These are phyloP conservation scores for Sebastes aleutianus DNA, from an alignment of 2,797 vertebrate species.

Conservation along the genomic window DNA sequence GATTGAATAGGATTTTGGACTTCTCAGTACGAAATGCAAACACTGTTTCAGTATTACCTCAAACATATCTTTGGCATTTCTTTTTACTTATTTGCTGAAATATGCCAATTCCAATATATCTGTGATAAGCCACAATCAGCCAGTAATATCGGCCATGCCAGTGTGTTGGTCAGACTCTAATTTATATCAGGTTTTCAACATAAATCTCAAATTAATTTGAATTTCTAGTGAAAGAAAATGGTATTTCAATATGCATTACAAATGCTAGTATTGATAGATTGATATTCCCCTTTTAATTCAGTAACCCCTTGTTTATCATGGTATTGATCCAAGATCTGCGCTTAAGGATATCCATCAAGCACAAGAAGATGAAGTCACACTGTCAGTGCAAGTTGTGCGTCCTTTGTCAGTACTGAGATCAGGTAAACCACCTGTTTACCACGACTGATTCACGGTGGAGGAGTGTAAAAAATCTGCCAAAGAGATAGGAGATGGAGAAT, in stretches of 20 bases:
- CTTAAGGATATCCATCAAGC: conserved; percentile 20
- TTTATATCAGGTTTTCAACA: neutral
- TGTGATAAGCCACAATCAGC: neutral
- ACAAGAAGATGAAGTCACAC: neutral
- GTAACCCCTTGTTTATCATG: neutral
- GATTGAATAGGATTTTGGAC: neutral
- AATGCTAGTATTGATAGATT: neutral
- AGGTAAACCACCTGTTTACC: conserved; percentile 79
- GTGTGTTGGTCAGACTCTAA: neutral
- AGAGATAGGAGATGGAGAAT: conserved; percentile 60
- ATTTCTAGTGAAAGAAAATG: neutral
- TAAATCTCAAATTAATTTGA: neutral
- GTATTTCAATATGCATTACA: neutral
- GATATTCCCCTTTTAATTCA: neutral
- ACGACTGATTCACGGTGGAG: conserved; percentile 70
- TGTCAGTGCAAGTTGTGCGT: conserved; percentile 25
- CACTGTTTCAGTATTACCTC: neutral
- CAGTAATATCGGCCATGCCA: neutral
- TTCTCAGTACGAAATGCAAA: neutral
- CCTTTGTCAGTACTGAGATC: conserved; percentile 55
- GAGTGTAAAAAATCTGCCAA: conserved; percentile 78
- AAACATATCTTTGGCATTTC: neutral
- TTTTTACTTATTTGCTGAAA: neutral
- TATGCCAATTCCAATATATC: neutral
- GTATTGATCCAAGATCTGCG: conserved; percentile 28